These are phyloP conservation scores for Parnassius glacialis DNA, from an alignment of 2,888 invertebrate species.

Conservation along the genomic window DNA sequence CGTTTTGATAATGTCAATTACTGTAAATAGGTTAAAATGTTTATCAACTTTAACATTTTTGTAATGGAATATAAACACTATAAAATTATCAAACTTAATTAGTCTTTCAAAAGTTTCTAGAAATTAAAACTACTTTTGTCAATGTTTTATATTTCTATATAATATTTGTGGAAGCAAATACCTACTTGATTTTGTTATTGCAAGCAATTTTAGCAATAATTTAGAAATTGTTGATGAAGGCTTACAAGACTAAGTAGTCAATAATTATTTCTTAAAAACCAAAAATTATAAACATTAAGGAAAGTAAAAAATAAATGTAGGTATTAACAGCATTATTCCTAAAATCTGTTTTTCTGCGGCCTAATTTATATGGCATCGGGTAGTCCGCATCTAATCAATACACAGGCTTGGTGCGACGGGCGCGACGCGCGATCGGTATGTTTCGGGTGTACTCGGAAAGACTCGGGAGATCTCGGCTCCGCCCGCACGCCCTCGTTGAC, in stretches of 20 bases:
- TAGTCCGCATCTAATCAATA: conserved; percentile 82
- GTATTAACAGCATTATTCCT: conserved; percentile 28
- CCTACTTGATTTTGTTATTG: no score
- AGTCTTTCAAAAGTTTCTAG: no score
- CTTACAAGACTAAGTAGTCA: no score
- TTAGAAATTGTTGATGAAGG: no score
- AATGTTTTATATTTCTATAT: no score
- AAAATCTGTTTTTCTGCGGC: conserved; percentile 73
- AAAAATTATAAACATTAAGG: background rate
- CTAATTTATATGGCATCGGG: conserved; percentile 80
- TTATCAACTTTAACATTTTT: conserved; percentile 16
- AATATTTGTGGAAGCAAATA: no score
- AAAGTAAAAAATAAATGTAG: conserved; percentile 7
- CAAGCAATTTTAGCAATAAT: no score
- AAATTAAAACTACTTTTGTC: no score
- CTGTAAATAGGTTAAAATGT: conserved; percentile 54
- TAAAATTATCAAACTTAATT: no score
- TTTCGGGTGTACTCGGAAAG: conserved; percentile 55
- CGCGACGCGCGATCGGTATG: conserved; percentile 55
- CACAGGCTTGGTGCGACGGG: conserved; percentile 69
- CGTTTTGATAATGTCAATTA: conserved; percentile 56
- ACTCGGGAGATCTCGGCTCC: conserved; percentile 44
- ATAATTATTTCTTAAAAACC: no score
- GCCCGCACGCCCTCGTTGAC: conserved; percentile 53
- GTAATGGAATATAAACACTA: no score